Evolutionary conservation across 2,888 invertebrate species (phyloP).

Genomic region (Melinaea marsaeus): DNA sequence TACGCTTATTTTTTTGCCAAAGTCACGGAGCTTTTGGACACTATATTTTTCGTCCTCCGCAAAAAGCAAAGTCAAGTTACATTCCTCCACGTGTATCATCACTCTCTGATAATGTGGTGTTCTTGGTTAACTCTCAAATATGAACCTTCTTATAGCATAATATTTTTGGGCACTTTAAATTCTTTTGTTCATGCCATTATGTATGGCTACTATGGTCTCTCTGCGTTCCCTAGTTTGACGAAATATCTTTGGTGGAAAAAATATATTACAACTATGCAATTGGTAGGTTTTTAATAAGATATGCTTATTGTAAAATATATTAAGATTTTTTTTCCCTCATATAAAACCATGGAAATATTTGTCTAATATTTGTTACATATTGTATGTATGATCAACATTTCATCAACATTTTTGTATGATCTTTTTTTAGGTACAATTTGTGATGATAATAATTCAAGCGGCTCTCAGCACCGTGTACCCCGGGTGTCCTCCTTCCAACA

Average conservation of each 20-base stretch:
- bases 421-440: constrained; percentile 50
- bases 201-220: constrained; percentile 86
- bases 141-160: constrained; percentile 82
- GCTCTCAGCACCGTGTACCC: constrained; percentile 36
- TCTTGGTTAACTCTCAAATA: constrained; percentile 85
- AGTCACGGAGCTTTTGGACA: constrained; percentile 84
- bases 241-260: constrained; percentile 91
- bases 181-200: constrained; percentile 86
- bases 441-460: constrained; percentile 43
- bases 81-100: constrained; percentile 93
- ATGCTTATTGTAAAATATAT: neutral
- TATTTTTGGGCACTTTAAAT: constrained; percentile 82
- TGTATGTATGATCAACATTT: neutral
- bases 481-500: constrained; percentile 44
- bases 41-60: constrained; percentile 90
- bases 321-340: neutral
- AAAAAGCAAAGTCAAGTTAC: constrained; percentile 86
- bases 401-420: too few species aligned
- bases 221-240: constrained; percentile 81
- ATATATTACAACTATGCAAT: constrained; percentile 86
- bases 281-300: constrained; percentile 70
- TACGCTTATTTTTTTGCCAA: constrained; percentile 86
- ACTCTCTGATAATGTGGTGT: constrained; percentile 83
- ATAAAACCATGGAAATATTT: neutral
- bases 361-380: neutral